A percentile compares a stretch with the other conserved stretches of the same genome.
Evolutionary conservation across 2,888 invertebrate genomes (phyloP).

Genomic region (Aplocera efformata): DNA sequence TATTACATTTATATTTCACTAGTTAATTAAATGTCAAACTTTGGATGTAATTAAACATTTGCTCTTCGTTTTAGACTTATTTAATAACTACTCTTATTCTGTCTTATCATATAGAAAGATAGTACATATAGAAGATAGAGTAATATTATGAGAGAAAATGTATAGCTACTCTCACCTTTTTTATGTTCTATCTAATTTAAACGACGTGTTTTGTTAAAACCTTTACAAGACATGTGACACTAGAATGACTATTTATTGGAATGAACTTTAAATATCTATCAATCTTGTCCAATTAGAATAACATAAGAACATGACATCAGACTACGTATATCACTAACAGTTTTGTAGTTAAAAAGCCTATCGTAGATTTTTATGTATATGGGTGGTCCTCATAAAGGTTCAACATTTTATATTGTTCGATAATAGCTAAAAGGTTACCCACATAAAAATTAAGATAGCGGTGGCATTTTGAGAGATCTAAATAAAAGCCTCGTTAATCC

Average conservation of each 20-base stretch:
- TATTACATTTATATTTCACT: too few species aligned
- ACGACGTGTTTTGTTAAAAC: conserved; percentile 70
- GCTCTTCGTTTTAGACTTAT: too few species aligned
- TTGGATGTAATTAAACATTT: too few species aligned
- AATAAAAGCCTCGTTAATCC: conserved; percentile 49
- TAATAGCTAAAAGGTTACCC: conserved; percentile 62
- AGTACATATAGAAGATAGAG: too few species aligned
- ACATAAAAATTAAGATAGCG: conserved; percentile 69
- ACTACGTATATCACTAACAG: conserved; percentile 9
- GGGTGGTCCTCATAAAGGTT: conserved; percentile 67
- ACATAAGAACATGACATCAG: conserved; percentile 48
- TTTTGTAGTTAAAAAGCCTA: too few species aligned
- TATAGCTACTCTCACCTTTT: too few species aligned
- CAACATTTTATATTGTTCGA: conserved; percentile 53
- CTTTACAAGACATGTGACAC: conserved; percentile 63
- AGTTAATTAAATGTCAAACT: too few species aligned
- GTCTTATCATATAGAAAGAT: too few species aligned
- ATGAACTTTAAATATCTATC: conserved; percentile 72
- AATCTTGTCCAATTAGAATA: conserved; percentile 75
- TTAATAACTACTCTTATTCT: too few species aligned
- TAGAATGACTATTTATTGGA: conserved; percentile 62
- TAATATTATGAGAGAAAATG: too few species aligned
- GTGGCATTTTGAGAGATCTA: conserved; percentile 46
- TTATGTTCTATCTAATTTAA: too few species aligned
- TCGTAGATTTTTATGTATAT: conserved; percentile 24